phyloP scores from a whole-genome alignment of 2,888 invertebrate species.

The Nemoura dubitans region DNA sequence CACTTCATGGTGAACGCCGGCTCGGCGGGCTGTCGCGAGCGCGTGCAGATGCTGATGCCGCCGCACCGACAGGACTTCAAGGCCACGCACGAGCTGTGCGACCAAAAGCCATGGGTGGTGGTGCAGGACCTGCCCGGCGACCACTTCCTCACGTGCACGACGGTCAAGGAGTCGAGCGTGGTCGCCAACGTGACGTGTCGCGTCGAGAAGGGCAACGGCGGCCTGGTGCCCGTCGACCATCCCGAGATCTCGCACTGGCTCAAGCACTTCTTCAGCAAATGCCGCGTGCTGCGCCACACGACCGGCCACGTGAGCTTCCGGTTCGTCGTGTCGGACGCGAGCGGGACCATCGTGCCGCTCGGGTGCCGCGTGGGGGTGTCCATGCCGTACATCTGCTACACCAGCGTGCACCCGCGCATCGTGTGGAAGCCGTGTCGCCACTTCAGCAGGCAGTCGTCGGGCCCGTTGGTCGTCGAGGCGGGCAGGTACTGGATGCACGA shows the following conservation, averaged over 20 bases:
- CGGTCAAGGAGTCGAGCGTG: slow-evolving; percentile 79
- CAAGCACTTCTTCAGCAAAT: slow-evolving; percentile 72
- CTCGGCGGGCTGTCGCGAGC: slow-evolving; percentile 76
- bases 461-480: slow-evolving; percentile 61
- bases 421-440: slow-evolving; percentile 72
- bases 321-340: slow-evolving; percentile 69
- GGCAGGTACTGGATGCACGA: slow-evolving; percentile 70
- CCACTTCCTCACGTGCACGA: slow-evolving; percentile 83
- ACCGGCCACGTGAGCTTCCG: slow-evolving; percentile 84
- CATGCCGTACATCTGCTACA: slow-evolving; percentile 82
- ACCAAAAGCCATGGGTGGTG: slow-evolving; percentile 80
- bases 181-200: slow-evolving; percentile 84
- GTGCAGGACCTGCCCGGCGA: slow-evolving; percentile 79
- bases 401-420: slow-evolving; percentile 71
- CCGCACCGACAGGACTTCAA: slow-evolving; percentile 71
- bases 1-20: slow-evolving; percentile 80
- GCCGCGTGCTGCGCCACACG: slow-evolving; percentile 72
- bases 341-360: slow-evolving; percentile 68
- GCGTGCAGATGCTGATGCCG: slow-evolving; percentile 75
- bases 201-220: slow-evolving; percentile 72
- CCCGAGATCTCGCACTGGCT: slow-evolving; percentile 76
- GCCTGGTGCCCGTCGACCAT: slow-evolving; percentile 73
- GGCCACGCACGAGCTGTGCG: slow-evolving; percentile 73
- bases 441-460: slow-evolving; percentile 66
- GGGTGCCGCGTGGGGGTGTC: slow-evolving; percentile 83